Conservation (phyloP, 2,113 vertebrate genomes). For the Garra rufa region DNA sequence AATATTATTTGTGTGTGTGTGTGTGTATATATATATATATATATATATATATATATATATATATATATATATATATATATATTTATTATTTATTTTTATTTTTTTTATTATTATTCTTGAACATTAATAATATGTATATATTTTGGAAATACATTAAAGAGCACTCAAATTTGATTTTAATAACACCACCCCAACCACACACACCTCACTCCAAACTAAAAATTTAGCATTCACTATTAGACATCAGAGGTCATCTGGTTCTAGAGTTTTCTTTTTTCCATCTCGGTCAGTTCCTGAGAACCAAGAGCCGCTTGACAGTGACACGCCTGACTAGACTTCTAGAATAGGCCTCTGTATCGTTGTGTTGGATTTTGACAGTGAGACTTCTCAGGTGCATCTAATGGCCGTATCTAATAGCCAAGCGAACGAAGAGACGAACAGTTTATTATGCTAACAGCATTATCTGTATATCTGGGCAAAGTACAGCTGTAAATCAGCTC, state of each 20-base stretch:
- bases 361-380: slow-evolving; percentile 10
- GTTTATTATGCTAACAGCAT: slow-evolving; percentile 29
- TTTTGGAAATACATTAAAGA: no score
- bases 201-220: neutral
- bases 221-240: neutral
- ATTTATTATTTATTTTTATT: no score
- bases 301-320: neutral
- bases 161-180: neutral
- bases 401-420: slow-evolving; percentile 21
- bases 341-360: slow-evolving; percentile 18
- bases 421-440: slow-evolving; percentile 1
- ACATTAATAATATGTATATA: no score
- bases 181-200: neutral
- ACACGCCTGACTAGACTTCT: slow-evolving; percentile 15
- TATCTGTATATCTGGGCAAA: slow-evolving; percentile 17
- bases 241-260: neutral
- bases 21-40: no score
- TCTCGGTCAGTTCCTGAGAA: neutral
- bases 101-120: no score
- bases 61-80: no score
- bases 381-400: slow-evolving; percentile 9
- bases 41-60: no score
- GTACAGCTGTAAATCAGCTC: slow-evolving; percentile 27
- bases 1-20: no score
- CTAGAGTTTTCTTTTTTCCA: neutral